Conservation (phyloP, 2,888 invertebrate species). For the Drosophila ochracea region DNA sequence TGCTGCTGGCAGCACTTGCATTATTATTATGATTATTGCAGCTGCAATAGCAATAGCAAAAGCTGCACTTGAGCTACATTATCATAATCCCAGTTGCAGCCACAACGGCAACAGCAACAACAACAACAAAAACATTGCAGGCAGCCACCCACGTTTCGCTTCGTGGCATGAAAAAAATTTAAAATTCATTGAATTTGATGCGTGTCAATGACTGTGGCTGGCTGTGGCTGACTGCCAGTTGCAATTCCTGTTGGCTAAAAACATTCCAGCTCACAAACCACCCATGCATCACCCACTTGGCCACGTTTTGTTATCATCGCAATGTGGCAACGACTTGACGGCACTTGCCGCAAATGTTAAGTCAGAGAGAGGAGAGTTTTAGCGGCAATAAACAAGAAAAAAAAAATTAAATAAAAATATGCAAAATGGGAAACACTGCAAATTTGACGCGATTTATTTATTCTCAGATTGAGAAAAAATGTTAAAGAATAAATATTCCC, state of each 20-base stretch:
- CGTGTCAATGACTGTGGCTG: constrained; percentile 45
- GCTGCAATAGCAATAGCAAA: constrained; percentile 66
- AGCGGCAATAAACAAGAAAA: background rate
- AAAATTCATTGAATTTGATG: constrained; percentile 76
- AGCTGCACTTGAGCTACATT: constrained; percentile 75
- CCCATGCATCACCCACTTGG: background rate
- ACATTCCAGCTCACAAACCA: background rate
- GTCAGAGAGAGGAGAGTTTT: background rate
- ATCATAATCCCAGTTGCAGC: constrained; percentile 71
- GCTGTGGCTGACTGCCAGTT: constrained; percentile 20
- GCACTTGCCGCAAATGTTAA: background rate
- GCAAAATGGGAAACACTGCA: constrained; percentile 11
- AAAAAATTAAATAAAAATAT: constrained; percentile 12
- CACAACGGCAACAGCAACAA: constrained; percentile 23
- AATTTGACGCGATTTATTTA: background rate
- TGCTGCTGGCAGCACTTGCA: constrained; percentile 52
- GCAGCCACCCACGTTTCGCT: constrained; percentile 7
- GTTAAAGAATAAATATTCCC: no score
- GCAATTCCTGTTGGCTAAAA: constrained; percentile 15
- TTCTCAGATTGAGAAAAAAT: background rate
- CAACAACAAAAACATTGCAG: constrained; percentile 12
- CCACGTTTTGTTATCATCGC: constrained; percentile 19
- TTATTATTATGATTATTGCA: constrained; percentile 66
- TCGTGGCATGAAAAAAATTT: constrained; percentile 50
- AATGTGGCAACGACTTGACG: background rate